Percentiles rank a stretch among this genome's conserved stretches.
Conservation (phyloP, 2,888 invertebrate genomes). For the Tuberolachnus salignus region DNA sequence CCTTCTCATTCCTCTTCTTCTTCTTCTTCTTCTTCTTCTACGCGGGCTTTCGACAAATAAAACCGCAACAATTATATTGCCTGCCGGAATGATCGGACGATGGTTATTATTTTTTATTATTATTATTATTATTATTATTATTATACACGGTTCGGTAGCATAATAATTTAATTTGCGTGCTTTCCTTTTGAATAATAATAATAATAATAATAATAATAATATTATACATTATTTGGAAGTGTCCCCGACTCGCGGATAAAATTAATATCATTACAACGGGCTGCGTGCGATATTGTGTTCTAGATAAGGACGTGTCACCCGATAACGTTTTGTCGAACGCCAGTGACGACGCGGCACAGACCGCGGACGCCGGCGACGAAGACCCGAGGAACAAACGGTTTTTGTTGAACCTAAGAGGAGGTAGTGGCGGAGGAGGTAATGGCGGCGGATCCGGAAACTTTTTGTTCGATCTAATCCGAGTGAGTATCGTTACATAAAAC, state of each 20-base stretch:
- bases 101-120: too few relatives aligned
- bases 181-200: too few relatives aligned
- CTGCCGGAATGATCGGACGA: too few relatives aligned
- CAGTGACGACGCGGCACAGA: not conserved
- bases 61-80: too few relatives aligned
- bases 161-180: too few relatives aligned
- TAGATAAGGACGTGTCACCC: constrained; percentile 62
- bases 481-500: constrained; percentile 65
- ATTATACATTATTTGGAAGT: not conserved
- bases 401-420: constrained; percentile 68
- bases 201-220: too few relatives aligned
- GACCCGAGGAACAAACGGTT: constrained; percentile 84
- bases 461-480: constrained; percentile 86
- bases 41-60: too few relatives aligned
- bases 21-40: too few relatives aligned
- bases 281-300: constrained; percentile 21
- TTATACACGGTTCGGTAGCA: too few relatives aligned
- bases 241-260: not conserved
- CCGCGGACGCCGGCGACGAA: constrained; percentile 62
- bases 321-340: constrained; percentile 61
- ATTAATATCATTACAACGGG: constrained; percentile 10
- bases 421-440: constrained; percentile 63
- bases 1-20: too few relatives aligned
- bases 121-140: too few relatives aligned
- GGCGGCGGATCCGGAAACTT: constrained; percentile 83